Evolutionary conservation across 2,113 vertebrate genomes (phyloP), one percentile per base, ranked within the genome.

Genomic region (Phycodurus eques): DNA sequence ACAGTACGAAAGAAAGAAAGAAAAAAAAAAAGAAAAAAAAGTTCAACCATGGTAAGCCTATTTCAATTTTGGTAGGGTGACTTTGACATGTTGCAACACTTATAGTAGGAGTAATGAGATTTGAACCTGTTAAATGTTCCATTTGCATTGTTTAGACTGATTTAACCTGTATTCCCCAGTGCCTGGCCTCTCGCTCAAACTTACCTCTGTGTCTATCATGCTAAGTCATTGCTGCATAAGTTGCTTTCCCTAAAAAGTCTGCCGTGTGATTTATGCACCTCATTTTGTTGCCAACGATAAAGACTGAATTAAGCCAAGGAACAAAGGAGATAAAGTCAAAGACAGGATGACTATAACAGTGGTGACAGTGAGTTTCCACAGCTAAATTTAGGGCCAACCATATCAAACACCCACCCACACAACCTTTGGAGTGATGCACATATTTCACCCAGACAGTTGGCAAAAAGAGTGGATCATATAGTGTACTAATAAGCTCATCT

Each of bases 381-480:
- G 86, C 73, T 83, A 85, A 83, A 88, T 88, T 81, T 79, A 91
- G 76, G 63, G 65, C 39, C 53, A 8, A 20, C 8, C 61, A 17
- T 47, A 67, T 70, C 71, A 22, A 39, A 19, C 68, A 31, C 46
- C 77, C 65, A 61, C 68, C 60, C 73, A 22, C 1, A 12, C 49
- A 39, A 72, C 60, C 51, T 27, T 66, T 54, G 66, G 73, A 53
- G 77, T 76, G 62, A 42, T 35, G 59, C 74, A 72, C 67, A 67
- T 79, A 75, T 82, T 76, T 91, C 77, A 84, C 54, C 63, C 54
- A 22, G 27, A 79, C 68, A 77, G 64, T 31, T 35, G 31, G 6
- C 47, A 10, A 42, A 44, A 69, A 66, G 39, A 67, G 20, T 66
- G 13, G 22, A 71, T 27, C 6, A 0, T 59, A 67, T 72, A 44